phyloP scores from a whole-genome alignment of 2,888 invertebrate genomes.

The Heliconius cydno region DNA sequence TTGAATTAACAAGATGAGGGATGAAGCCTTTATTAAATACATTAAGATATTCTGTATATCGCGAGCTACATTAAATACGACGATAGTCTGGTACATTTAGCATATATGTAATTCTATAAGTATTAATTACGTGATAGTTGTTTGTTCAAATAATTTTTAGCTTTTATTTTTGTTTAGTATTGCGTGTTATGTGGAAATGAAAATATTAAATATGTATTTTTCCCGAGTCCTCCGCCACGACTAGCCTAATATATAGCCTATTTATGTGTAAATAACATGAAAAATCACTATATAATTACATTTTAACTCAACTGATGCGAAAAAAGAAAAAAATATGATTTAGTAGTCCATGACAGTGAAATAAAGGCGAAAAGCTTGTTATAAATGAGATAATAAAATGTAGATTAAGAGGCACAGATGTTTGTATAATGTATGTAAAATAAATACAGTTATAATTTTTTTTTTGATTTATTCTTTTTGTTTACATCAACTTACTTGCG shows the following conservation, averaged over 20 bases:
- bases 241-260: too few species aligned
- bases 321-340: neutral
- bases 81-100: neutral
- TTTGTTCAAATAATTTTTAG: too few species aligned
- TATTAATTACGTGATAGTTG: too few species aligned
- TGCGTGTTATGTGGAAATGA: too few species aligned
- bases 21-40: neutral
- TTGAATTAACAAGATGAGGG: neutral
- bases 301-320: neutral
- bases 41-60: neutral
- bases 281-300: too few species aligned
- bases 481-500: neutral
- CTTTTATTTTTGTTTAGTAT: too few species aligned
- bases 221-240: too few species aligned
- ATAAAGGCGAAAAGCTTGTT: neutral
- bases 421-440: conserved; percentile 3
- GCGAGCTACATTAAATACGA: neutral
- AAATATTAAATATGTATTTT: too few species aligned
- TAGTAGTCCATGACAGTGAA: neutral
- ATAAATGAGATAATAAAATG: conserved; percentile 14
- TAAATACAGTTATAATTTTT: neutral
- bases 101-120: too few species aligned
- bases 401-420: conserved; percentile 3
- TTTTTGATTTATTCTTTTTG: conserved; percentile 5
- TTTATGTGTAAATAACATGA: too few species aligned